Conservation (phyloP, 2,888 invertebrate species). For the Mylabris sibirica region DNA sequence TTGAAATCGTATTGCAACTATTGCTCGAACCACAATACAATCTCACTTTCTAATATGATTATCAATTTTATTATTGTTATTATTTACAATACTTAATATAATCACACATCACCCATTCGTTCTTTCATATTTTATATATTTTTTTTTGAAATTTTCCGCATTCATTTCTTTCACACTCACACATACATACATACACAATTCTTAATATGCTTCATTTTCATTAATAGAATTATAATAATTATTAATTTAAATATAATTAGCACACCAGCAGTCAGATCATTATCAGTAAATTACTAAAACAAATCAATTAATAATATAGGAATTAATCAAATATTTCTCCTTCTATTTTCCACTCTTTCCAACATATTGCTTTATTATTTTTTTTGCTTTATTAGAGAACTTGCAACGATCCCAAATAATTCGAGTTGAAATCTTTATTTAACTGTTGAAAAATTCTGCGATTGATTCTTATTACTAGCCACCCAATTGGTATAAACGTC, state of each 20-base stretch:
- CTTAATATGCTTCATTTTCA: not conserved
- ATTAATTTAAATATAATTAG: not conserved
- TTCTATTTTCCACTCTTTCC: slow-evolving; percentile 33
- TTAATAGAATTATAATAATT: not conserved
- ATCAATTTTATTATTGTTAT: slow-evolving; percentile 45
- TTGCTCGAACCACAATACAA: slow-evolving; percentile 57
- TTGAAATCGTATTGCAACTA: slow-evolving; percentile 57
- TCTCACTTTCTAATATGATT: slow-evolving; percentile 55
- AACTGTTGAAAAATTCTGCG: slow-evolving; percentile 81
- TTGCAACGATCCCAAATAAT: slow-evolving; percentile 19
- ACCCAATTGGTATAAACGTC: slow-evolving; percentile 93
- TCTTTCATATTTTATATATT: slow-evolving; percentile 37
- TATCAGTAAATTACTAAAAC: slow-evolving; percentile 44
- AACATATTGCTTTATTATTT: slow-evolving; percentile 49
- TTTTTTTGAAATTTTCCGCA: not conserved
- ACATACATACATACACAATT: not conserved
- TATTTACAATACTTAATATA: slow-evolving; percentile 52
- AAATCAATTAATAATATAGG: slow-evolving; percentile 15
- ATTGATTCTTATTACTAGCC: slow-evolving; percentile 80
- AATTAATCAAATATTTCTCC: slow-evolving; percentile 18
- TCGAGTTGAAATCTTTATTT: slow-evolving; percentile 65
- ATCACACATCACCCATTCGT: slow-evolving; percentile 9
- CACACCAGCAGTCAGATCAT: slow-evolving; percentile 36
- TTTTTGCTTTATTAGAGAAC: slow-evolving; percentile 17
- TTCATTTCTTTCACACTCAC: not conserved